Percentiles rank a stretch among this genome's conserved stretches.
phyloP scores from a whole-genome alignment of 2,888 invertebrate genomes.

The Empis livida region DNA sequence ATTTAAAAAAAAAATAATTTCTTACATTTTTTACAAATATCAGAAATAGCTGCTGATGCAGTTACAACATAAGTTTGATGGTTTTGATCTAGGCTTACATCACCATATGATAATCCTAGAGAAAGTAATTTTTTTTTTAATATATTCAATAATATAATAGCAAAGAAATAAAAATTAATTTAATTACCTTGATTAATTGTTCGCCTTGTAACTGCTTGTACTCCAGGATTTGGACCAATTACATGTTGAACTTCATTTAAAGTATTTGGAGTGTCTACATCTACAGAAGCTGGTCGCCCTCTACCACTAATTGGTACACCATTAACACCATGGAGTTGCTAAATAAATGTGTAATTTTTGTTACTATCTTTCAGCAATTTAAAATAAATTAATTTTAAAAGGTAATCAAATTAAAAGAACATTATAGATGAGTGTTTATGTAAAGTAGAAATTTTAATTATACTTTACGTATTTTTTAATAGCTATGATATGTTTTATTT shows the following conservation, averaged over 20 bases:
- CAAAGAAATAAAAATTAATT: neutral
- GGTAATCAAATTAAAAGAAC: no score
- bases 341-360: no score
- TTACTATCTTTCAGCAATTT: no score
- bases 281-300: conserved; percentile 55
- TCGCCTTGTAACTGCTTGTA: conserved; percentile 39
- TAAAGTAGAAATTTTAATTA: no score
- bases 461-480: no score
- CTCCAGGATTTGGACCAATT: conserved; percentile 36
- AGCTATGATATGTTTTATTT: no score
- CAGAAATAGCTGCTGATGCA: no score
- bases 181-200: conserved; percentile 32
- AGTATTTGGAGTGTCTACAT: conserved; percentile 35
- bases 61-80: conserved; percentile 26
- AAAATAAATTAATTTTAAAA: no score
- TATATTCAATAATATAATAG: neutral
- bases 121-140: neutral
- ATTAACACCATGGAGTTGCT: conserved; percentile 34
- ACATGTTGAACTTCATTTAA: conserved; percentile 22
- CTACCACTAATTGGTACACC: conserved; percentile 39
- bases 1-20: no score
- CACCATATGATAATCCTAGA: conserved; percentile 31
- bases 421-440: no score
- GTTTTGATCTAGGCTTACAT: conserved; percentile 28
- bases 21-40: no score